Evolutionary conservation across 1,140 invertebrate genomes (phyloP), one percentile per base, ranked within the genome.

Genomic region (Trissolcus basalis): DNA sequence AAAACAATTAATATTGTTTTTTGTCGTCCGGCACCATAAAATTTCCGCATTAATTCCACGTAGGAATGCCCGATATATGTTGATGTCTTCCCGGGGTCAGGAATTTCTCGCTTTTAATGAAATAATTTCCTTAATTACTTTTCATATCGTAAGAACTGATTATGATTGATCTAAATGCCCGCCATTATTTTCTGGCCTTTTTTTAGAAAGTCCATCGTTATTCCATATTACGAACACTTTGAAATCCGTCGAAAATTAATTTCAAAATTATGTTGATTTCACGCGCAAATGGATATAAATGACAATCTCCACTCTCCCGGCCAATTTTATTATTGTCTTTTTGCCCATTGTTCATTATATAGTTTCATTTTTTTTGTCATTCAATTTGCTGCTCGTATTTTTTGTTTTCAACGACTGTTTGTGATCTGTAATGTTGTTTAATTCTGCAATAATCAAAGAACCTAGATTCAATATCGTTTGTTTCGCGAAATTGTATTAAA

Each of bases 401-500:
- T 2, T n/a, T 11, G n/a, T 39, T 39, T 27, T n/a, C n/a, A n/a
- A 27, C 9, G 36, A 4, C 36, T 2, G 36, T 39, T 39, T 10
- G 36, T 9, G 36, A 3, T 27, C 2, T 6, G 19, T 6, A 27
- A 27, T 27, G 6, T 47, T 67, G 33, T 50, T 43, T 58, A 43
- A 59, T 69, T 60, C 51, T 51, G 60, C 12, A 39, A 44, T 54
- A 49, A 61, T 61, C 51, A 61, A 61, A 56, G 56, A 60, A 55
- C 43, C 45, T 35, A 60, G 43, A 54, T 70, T 54, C 51, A 70
- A 70, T 70, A 70, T 70, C 67, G 67, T 70, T 70, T 70, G 67
- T 70, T 61, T 70, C 50, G 44, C 58, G 53, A 70, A 60, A 61
- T 61, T 70, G 58, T 70, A 70, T 70, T 70, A 70, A 70, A 70